Evolutionary conservation across 2,888 invertebrate species (phyloP).

Genomic region (Campopleginae sp.): DNA sequence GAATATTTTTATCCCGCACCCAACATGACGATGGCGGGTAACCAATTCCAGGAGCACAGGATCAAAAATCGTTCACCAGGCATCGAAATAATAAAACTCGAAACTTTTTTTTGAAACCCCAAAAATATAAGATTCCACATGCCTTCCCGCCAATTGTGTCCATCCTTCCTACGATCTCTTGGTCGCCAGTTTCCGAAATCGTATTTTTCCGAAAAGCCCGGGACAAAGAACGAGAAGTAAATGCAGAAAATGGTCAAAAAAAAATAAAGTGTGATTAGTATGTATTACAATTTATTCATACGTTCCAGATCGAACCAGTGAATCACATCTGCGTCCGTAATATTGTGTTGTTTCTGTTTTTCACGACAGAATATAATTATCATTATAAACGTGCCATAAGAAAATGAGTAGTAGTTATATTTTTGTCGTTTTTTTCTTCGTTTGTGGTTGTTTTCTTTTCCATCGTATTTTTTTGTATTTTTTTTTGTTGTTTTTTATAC

Average conservation of each 20-base stretch:
- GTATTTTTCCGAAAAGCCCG: background rate
- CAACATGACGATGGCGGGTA: no score
- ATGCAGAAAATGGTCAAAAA: slow-evolving; percentile 25
- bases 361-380: slow-evolving; percentile 73
- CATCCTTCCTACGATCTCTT: background rate
- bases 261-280: slow-evolving; percentile 68
- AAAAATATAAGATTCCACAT: background rate
- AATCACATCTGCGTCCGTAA: slow-evolving; percentile 73
- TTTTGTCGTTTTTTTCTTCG: slow-evolving; percentile 61
- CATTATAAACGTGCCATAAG: slow-evolving; percentile 83
- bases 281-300: slow-evolving; percentile 81
- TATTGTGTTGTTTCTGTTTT: slow-evolving; percentile 71
- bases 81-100: background rate
- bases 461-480: slow-evolving; percentile 34
- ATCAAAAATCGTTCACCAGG: background rate
- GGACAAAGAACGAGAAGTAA: background rate
- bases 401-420: slow-evolving; percentile 82
- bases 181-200: no score
- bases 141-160: background rate
- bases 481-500: slow-evolving; percentile 70
- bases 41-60: background rate
- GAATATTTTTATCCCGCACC: background rate
- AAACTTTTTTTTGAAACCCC: background rate
- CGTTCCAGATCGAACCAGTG: slow-evolving; percentile 76
- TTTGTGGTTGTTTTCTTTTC: slow-evolving; percentile 26